phyloP scores from a whole-genome alignment of 2,888 invertebrate genomes.

The Margaritifera margaritifera region DNA sequence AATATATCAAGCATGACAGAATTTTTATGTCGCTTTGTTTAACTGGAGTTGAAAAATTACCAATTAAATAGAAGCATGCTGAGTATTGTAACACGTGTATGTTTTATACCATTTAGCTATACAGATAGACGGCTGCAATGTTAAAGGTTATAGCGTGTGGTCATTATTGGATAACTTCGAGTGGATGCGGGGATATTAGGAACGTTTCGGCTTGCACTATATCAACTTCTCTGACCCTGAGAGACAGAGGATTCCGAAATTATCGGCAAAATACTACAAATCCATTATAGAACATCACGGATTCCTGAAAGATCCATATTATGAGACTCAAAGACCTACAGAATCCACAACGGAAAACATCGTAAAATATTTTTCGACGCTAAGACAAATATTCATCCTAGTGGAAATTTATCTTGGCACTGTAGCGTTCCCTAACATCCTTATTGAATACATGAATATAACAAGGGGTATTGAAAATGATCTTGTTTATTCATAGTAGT shows the following conservation, averaged over 20 bases:
- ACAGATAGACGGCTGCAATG: conserved; percentile 57
- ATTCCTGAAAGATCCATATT: conserved; percentile 7
- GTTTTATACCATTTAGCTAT: conserved; percentile 25
- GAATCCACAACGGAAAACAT: too few species aligned
- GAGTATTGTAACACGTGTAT: too few species aligned
- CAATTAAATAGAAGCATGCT: too few species aligned
- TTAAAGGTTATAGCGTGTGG: conserved; percentile 82
- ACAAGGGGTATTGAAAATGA: too few species aligned
- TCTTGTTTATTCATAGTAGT: too few species aligned
- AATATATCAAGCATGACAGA: neutral
- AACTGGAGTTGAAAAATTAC: neutral
- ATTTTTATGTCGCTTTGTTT: too few species aligned
- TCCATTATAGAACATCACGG: conserved; percentile 39
- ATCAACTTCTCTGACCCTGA: conserved; percentile 82
- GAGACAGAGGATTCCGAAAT: conserved; percentile 80
- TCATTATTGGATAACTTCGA: conserved; percentile 87
- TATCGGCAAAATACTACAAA: conserved; percentile 73
- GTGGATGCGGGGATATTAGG: conserved; percentile 84
- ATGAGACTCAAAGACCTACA: conserved; percentile 29
- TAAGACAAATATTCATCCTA: too few species aligned
- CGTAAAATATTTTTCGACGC: too few species aligned
- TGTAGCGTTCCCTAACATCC: too few species aligned
- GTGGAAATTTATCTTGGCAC: too few species aligned
- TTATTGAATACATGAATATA: too few species aligned
- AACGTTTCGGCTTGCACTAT: conserved; percentile 80